A percentile compares a stretch with the other conserved stretches of the same genome.
Evolutionary conservation across 2,888 invertebrate genomes (phyloP).

Genomic region (Himalopsyche anomala): DNA sequence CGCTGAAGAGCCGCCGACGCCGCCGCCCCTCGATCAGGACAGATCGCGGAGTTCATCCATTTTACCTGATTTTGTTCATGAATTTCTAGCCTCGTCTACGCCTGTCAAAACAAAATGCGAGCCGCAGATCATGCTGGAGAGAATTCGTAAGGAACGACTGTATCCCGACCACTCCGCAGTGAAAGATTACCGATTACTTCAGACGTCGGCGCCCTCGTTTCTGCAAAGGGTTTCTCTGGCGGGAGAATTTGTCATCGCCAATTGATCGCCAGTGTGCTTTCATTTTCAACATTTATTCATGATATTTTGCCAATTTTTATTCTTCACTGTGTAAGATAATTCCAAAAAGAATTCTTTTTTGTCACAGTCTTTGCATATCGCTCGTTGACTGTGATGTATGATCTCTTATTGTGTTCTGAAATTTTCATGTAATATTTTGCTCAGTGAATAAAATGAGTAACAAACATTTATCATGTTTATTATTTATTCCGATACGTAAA

Average conservation of each 20-base stretch:
- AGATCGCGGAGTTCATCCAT: slow-evolving; percentile 68
- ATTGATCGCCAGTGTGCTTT: slow-evolving; percentile 56
- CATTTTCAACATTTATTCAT: slow-evolving; percentile 49
- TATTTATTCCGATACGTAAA: too few species aligned
- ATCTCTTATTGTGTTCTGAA: too few species aligned
- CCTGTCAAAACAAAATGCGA: slow-evolving; percentile 80
- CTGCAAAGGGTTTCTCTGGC: slow-evolving; percentile 86
- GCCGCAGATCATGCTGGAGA: slow-evolving; percentile 83
- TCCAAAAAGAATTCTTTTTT: too few species aligned
- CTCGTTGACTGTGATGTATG: too few species aligned
- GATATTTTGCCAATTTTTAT: too few species aligned
- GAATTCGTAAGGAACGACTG: slow-evolving; percentile 81
- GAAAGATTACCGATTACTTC: slow-evolving; percentile 81
- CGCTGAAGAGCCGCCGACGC: slow-evolving; percentile 63
- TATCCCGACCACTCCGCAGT: slow-evolving; percentile 79
- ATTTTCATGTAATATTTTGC: too few species aligned
- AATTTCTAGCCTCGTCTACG: slow-evolving; percentile 76
- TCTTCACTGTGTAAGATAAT: too few species aligned
- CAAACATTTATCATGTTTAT: too few species aligned
- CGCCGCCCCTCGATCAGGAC: slow-evolving; percentile 65
- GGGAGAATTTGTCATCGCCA: slow-evolving; percentile 83
- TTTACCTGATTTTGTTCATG: slow-evolving; percentile 78
- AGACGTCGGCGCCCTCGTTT: slow-evolving; percentile 89
- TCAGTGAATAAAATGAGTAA: too few species aligned
- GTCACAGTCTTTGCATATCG: too few species aligned